Conservation (phyloP, 2,113 vertebrate genomes). For the Rallus limicola region DNA sequence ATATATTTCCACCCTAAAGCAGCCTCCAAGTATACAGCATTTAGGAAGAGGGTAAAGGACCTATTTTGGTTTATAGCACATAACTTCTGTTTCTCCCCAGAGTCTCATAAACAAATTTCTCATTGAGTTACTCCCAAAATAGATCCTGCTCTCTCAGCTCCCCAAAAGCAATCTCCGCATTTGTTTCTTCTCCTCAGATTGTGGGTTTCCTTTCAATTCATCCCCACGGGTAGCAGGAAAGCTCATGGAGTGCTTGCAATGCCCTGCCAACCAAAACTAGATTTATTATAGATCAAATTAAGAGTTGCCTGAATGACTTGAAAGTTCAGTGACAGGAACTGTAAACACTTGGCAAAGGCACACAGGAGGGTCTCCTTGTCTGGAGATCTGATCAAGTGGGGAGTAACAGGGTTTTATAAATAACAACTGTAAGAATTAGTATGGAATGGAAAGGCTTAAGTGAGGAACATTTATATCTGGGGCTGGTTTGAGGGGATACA, state of each 20-base stretch:
- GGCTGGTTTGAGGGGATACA: neutral
- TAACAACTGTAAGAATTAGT: neutral
- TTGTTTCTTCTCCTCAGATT: neutral
- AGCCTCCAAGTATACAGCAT: neutral
- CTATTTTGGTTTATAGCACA: slow-evolving; percentile 41
- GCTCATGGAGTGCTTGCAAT: neutral
- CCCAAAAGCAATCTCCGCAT: slow-evolving; percentile 6
- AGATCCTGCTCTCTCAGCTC: neutral
- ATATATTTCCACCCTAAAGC: neutral
- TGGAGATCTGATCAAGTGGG: neutral
- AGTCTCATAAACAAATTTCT: slow-evolving; percentile 42
- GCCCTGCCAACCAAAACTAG: slow-evolving; percentile 6
- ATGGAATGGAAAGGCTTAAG: neutral
- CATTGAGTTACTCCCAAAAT: slow-evolving; percentile 45
- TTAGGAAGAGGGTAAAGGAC: slow-evolving; percentile 7
- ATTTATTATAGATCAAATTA: slow-evolving; percentile 31
- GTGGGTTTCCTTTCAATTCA: slow-evolving; percentile 24
- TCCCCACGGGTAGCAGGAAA: neutral
- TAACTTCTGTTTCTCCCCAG: slow-evolving; percentile 20
- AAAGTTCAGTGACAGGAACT: neutral
- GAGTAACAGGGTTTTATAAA: neutral
- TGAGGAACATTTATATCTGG: neutral
- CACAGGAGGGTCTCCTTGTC: neutral
- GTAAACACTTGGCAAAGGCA: neutral
- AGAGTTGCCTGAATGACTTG: slow-evolving; percentile 10